Conservation (phyloP, 2,113 vertebrate genomes). For the Osmerus eperlanus region DNA sequence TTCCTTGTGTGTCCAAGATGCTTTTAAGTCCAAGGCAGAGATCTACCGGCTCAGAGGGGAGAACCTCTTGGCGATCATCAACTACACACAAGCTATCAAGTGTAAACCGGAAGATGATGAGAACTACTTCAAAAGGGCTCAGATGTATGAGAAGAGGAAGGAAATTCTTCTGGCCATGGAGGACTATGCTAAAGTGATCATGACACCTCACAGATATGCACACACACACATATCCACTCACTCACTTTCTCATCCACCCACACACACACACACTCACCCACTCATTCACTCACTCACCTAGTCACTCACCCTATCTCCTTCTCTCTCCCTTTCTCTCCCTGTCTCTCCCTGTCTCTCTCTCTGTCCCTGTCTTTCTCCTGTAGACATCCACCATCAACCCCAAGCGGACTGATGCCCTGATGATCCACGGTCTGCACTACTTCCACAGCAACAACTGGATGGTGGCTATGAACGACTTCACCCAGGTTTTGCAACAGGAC, state of each 20-base stretch:
- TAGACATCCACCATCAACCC: constrained; percentile 55
- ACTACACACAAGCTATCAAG: constrained; percentile 71
- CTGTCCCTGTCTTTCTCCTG: not conserved
- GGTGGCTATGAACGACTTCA: constrained; percentile 69
- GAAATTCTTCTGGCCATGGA: constrained; percentile 69
- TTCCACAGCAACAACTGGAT: constrained; percentile 63
- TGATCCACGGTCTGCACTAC: constrained; percentile 65
- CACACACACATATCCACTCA: not conserved
- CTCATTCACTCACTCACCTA: no score
- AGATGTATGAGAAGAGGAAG: constrained; percentile 63
- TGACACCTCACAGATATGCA: constrained; percentile 1
- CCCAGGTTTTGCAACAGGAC: constrained; percentile 65
- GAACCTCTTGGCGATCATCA: constrained; percentile 63
- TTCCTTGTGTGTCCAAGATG: constrained; percentile 58
- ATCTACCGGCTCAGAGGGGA: constrained; percentile 69
- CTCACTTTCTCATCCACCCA: not conserved
- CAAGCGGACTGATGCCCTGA: constrained; percentile 66
- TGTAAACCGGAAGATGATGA: constrained; percentile 69
- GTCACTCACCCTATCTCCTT: no score
- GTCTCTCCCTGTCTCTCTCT: not conserved
- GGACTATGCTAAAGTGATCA: constrained; percentile 72
- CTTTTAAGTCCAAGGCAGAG: constrained; percentile 75
- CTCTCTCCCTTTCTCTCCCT: no score
- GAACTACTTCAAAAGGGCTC: constrained; percentile 72
- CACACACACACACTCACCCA: no score